These are phyloP conservation scores for Camponotus fellah DNA, from an alignment of 2,888 invertebrate species.

Conservation along the genomic window DNA sequence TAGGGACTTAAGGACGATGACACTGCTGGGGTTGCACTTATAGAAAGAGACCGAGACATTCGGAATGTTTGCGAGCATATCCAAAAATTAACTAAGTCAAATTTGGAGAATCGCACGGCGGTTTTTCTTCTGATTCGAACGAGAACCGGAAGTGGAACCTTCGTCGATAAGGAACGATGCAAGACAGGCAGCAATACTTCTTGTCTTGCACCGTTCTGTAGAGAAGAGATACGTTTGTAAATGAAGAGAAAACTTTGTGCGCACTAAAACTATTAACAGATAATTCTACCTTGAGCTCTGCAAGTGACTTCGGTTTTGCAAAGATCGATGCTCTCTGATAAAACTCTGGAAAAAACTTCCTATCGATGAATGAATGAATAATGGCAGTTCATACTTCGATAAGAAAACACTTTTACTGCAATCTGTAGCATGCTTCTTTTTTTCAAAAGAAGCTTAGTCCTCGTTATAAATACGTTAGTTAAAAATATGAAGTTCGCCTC, in stretches of 20 bases:
- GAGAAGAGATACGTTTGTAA: background rate
- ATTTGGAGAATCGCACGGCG: conserved; percentile 57
- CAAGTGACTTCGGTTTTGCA: conserved; percentile 28
- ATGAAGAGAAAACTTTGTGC: conserved; percentile 25
- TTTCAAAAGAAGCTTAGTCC: conserved; percentile 36
- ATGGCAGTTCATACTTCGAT: conserved; percentile 30
- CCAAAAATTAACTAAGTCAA: conserved; percentile 44
- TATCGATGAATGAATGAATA: conserved; percentile 36
- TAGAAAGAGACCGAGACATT: conserved; percentile 36
- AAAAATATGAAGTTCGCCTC: conserved; percentile 18
- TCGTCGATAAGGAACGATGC: conserved; percentile 64
- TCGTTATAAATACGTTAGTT: conserved; percentile 1
- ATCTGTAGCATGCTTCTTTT: conserved; percentile 18
- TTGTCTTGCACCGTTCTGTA: conserved; percentile 57
- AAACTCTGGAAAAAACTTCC: conserved; percentile 23
- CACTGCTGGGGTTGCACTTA: conserved; percentile 43
- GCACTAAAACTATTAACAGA: conserved; percentile 26
- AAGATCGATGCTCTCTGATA: conserved; percentile 26
- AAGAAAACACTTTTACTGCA: conserved; percentile 15
- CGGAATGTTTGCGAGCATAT: conserved; percentile 53
- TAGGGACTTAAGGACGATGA: conserved; percentile 52
- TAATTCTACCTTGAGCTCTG: conserved; percentile 37
- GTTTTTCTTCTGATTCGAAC: conserved; percentile 65
- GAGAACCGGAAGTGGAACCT: conserved; percentile 67
- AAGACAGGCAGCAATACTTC: conserved; percentile 53